Percentiles rank a stretch among this genome's conserved stretches.
These are phyloP conservation scores for Jordanella pulchra DNA, from an alignment of 2,797 vertebrate species.

Conservation along the genomic window DNA sequence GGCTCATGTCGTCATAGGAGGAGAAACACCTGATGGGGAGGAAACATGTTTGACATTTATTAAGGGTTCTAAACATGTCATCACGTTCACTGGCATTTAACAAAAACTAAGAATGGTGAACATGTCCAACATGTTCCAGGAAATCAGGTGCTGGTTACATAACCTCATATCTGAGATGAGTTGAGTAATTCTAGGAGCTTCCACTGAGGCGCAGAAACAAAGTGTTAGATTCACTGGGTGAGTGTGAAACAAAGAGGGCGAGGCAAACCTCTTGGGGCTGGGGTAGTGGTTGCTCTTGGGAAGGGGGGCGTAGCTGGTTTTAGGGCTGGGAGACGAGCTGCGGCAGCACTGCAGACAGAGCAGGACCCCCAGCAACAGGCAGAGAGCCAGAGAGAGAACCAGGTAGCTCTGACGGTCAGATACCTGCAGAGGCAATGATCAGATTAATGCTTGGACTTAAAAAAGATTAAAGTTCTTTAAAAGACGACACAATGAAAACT, in stretches of 20 bases:
- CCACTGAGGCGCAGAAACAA: neutral
- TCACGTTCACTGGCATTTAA: neutral
- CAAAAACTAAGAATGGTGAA: neutral
- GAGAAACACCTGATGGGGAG: constrained; percentile 87
- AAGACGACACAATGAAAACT: neutral
- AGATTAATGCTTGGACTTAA: neutral
- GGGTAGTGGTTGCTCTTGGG: constrained; percentile 95
- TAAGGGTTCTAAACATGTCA: neutral
- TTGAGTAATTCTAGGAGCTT: constrained; percentile 5
- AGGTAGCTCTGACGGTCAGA: constrained; percentile 94
- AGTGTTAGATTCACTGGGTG: neutral
- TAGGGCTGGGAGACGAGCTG: constrained; percentile 75
- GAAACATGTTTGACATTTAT: neutral
- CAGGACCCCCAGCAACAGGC: constrained; percentile 87
- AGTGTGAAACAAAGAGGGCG: neutral
- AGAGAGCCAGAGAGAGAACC: constrained; percentile 89
- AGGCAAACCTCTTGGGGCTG: constrained; percentile 91
- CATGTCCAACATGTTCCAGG: neutral
- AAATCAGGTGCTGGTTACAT: neutral
- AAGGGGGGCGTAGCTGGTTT: constrained; percentile 74
- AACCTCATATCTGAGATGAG: neutral
- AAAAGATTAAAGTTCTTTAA: neutral
- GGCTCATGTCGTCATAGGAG: constrained; percentile 96
- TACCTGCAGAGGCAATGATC: constrained; percentile 78
- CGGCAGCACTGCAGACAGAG: constrained; percentile 92